Percentiles rank a stretch among this genome's conserved stretches.
Conservation (phyloP, 1,140 invertebrate species). For the Drosophila equinoxialis region DNA sequence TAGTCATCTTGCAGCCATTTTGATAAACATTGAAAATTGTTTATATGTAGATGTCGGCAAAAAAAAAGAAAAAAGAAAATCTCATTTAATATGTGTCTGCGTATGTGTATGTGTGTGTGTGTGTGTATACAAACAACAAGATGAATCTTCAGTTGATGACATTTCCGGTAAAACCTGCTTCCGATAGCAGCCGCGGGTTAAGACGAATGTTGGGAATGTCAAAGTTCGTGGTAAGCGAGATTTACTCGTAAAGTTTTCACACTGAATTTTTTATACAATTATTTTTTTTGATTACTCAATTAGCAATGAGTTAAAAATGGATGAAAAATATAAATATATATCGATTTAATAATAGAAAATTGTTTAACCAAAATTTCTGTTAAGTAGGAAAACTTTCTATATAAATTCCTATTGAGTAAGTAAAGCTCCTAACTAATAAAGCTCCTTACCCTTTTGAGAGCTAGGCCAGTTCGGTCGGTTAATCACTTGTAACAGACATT, state of each 20-base stretch:
- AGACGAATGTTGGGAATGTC: slow-evolving; percentile 42
- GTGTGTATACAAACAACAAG: slow-evolving; percentile 18
- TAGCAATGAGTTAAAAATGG: too few relatives aligned
- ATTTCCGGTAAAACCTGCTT: slow-evolving; percentile 1
- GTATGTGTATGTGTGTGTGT: neutral
- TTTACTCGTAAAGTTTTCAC: neutral
- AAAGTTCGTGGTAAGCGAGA: slow-evolving; percentile 41
- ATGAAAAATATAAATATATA: too few relatives aligned
- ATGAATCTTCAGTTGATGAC: slow-evolving; percentile 10
- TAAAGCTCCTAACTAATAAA: too few relatives aligned
- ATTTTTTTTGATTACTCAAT: too few relatives aligned
- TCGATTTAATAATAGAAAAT: too few relatives aligned
- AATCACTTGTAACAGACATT: too few relatives aligned
- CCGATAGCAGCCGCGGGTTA: slow-evolving; percentile 2
- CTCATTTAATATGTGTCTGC: too few relatives aligned
- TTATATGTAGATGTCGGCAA: slow-evolving; percentile 17
- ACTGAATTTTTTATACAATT: neutral
- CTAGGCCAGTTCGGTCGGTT: too few relatives aligned
- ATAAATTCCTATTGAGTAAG: too few relatives aligned
- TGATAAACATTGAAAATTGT: slow-evolving; percentile 61
- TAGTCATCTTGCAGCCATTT: slow-evolving; percentile 54
- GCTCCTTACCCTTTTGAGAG: too few relatives aligned
- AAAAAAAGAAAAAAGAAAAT: slow-evolving; percentile 8
- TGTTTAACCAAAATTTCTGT: too few relatives aligned
- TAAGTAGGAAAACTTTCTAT: too few relatives aligned